phyloP scores from a whole-genome alignment of 2,797 vertebrate species.

The Amblyraja radiata region DNA sequence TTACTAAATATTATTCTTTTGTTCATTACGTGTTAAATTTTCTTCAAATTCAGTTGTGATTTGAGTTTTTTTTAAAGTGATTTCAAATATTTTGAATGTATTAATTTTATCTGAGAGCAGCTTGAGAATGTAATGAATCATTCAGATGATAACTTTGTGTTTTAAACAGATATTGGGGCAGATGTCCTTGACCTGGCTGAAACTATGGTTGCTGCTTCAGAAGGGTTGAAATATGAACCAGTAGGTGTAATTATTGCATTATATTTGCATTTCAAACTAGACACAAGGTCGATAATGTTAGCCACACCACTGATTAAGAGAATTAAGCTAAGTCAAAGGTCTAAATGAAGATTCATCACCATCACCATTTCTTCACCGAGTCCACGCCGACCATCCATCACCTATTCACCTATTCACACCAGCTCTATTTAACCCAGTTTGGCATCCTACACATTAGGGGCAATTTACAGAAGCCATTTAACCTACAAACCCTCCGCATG shows the following conservation, averaged over 20 bases:
- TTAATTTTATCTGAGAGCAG: neutral
- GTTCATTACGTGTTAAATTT: no score
- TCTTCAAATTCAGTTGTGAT: no score
- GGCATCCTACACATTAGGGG: no score
- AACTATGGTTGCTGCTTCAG: slow-evolving; percentile 85
- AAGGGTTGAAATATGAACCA: slow-evolving; percentile 84
- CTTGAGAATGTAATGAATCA: neutral
- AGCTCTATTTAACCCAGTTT: no score
- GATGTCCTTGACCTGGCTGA: slow-evolving; percentile 93
- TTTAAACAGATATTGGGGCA: slow-evolving; percentile 78
- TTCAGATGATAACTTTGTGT: neutral
- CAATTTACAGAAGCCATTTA: no score
- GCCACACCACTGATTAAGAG: neutral
- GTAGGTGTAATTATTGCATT: slow-evolving; percentile 60
- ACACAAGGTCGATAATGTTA: no score
- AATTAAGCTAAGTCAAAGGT: neutral
- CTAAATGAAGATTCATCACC: neutral
- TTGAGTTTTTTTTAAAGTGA: no score
- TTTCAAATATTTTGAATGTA: neutral
- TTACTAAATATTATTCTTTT: no score
- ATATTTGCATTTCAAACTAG: neutral
- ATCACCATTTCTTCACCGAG: no score
- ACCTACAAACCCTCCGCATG: no score
- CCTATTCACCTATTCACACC: no score
- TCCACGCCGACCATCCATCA: no score